Conservation (phyloP, 2,888 invertebrate genomes). For the Drosophila flavopinicola region DNA sequence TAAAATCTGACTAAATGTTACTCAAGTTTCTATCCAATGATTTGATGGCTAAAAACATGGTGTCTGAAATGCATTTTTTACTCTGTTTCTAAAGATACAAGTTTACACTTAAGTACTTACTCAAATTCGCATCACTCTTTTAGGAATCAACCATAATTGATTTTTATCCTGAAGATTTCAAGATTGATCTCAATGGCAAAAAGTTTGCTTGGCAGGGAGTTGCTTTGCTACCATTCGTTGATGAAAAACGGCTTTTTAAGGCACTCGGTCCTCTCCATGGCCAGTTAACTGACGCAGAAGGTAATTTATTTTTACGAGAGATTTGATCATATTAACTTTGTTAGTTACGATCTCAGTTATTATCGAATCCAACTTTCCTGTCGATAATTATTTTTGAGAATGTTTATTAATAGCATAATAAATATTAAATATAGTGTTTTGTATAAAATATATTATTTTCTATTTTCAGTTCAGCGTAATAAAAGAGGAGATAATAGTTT, state of each 20-base stretch:
- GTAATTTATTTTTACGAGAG: slow-evolving; percentile 83
- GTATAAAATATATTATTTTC: neutral
- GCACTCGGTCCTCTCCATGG: slow-evolving; percentile 93
- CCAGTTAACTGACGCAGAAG: slow-evolving; percentile 92
- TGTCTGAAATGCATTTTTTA: no score
- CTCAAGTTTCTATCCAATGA: no score
- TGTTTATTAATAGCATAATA: neutral
- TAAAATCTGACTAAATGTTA: neutral
- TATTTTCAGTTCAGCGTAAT: slow-evolving; percentile 89
- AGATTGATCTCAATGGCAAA: slow-evolving; percentile 99
- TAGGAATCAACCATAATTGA: slow-evolving; percentile 97
- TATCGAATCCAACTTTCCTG: no score
- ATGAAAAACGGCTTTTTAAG: slow-evolving; percentile 93
- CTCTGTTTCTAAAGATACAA: no score
- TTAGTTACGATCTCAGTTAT: no score
- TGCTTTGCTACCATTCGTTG: slow-evolving; percentile 98
- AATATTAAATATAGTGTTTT: neutral
- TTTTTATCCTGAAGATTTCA: slow-evolving; percentile 99
- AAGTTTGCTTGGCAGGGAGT: slow-evolving; percentile 99
- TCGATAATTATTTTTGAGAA: no score
- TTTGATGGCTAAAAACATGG: no score
- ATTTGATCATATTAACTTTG: no score
- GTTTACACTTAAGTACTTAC: no score
- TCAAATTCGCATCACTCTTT: no score
- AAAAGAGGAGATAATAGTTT: slow-evolving; percentile 94